Evolutionary conservation across 2,888 invertebrate genomes (phyloP).

Genomic region (Dendrolimus pini): DNA sequence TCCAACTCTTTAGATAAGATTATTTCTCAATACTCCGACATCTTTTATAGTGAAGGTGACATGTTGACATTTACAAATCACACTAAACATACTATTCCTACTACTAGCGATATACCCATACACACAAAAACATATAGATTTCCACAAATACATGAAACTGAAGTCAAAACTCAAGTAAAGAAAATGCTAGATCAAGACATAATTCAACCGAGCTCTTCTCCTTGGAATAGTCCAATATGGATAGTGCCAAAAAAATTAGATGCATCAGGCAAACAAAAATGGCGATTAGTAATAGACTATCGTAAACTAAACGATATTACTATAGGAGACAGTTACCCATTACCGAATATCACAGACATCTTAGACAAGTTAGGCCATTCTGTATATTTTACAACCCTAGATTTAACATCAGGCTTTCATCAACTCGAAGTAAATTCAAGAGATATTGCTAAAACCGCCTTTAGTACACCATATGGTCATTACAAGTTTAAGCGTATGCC

Average conservation of each 20-base stretch:
- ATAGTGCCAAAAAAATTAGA: too few relatives aligned
- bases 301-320: too few relatives aligned
- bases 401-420: too few relatives aligned
- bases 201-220: constrained; percentile 1
- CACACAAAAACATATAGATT: constrained; percentile 21
- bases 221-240: too few relatives aligned
- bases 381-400: background rate
- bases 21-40: constrained; percentile 22
- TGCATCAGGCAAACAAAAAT: too few relatives aligned
- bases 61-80: constrained; percentile 15
- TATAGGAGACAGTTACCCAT: too few relatives aligned
- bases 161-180: constrained; percentile 20
- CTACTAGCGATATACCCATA: constrained; percentile 1
- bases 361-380: constrained; percentile 7
- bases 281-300: too few relatives aligned
- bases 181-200: constrained; percentile 8
- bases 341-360: too few relatives aligned
- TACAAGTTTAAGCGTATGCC: too few relatives aligned
- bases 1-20: constrained; percentile 13
- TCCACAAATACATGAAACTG: constrained; percentile 23
- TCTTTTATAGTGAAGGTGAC: constrained; percentile 26
- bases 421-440: too few relatives aligned
- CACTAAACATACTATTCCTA: constrained; percentile 28
- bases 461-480: too few relatives aligned
- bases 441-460: too few relatives aligned